Evolutionary conservation across 2,888 invertebrate genomes (phyloP), one percentile per base, ranked within the genome.

Genomic region (Melieria omissa): DNA sequence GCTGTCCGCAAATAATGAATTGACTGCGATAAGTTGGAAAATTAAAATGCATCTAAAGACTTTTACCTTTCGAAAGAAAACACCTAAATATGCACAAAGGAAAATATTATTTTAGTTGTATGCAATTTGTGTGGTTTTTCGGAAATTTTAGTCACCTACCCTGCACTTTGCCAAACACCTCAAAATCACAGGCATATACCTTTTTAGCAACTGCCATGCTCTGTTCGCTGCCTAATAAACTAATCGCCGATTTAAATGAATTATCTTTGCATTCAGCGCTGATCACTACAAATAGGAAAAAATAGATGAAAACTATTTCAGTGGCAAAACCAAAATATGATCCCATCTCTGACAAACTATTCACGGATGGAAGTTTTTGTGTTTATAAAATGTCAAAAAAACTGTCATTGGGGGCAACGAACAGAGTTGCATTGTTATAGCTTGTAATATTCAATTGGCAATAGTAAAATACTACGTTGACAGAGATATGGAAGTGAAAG

Each of bases 31-130:
- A 0, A 58, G 12, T 45, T 45, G 12, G 44, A 42, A 12, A 44
- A 12, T 6, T 14, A 62, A 62, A 44, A 14, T 14, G 16, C n/a
- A 62, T 5, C 12, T 62, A 62, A 44, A 44, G 9, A 6, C 6
- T 41, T 63, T 54, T 49, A 70, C 85, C 83, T 86, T 86, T 62
- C 86, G 82, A 73, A 86, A 86, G 73, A 84, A 86, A 4, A 86
- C 86, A 62, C 86, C 86, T 86, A 71, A 16, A 74, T 72, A 61
- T 55, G 66, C 7, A 46, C 71, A 74, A 54, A 29, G 16, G 61
- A 64, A 64, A 49, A 29, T 8, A 54, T 47, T 29, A 12, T 4
- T 55, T 65, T n/a, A 63, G 16, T 71, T 76, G 69, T 45, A 41
- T n/a, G 62, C 55, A 8, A 61, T 46, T 71, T 61, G 58, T 45